Conservation (phyloP, 1,140 invertebrate genomes). For the Drosophila leontia region DNA sequence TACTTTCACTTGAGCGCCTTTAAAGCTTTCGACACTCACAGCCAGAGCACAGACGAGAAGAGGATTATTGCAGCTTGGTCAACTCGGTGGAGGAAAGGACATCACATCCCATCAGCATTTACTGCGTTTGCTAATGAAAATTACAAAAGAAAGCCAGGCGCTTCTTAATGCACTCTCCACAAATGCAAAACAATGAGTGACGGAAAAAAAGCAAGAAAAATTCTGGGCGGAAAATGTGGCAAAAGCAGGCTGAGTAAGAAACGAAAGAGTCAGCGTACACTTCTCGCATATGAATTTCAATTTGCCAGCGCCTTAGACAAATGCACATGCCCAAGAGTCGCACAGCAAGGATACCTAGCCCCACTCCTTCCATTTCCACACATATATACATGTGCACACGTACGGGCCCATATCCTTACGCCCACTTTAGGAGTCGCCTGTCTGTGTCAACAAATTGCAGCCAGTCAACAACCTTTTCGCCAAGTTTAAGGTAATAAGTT, state of each 20-base stretch:
- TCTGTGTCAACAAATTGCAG: constrained; percentile 70
- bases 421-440: constrained; percentile 56
- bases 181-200: constrained; percentile 44
- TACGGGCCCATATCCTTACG: constrained; percentile 27
- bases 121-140: constrained; percentile 70
- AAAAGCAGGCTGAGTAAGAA: not conserved
- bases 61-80: constrained; percentile 33
- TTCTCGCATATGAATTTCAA: constrained; percentile 78
- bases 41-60: constrained; percentile 4
- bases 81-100: constrained; percentile 36
- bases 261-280: constrained; percentile 4
- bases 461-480: constrained; percentile 78
- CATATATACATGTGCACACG: not conserved
- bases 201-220: constrained; percentile 1
- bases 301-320: constrained; percentile 50
- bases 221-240: not conserved
- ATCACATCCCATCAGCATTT: constrained; percentile 22
- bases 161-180: constrained; percentile 51
- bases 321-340: constrained; percentile 73
- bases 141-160: constrained; percentile 54
- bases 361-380: not conserved
- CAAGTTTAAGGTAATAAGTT: constrained; percentile 81
- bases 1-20: constrained; percentile 78
- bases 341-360: constrained; percentile 63
- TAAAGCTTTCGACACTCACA: constrained; percentile 62